Evolutionary conservation across 2,888 invertebrate genomes (phyloP), one percentile per base, ranked within the genome.

Genomic region (Amaurobius ferox): DNA sequence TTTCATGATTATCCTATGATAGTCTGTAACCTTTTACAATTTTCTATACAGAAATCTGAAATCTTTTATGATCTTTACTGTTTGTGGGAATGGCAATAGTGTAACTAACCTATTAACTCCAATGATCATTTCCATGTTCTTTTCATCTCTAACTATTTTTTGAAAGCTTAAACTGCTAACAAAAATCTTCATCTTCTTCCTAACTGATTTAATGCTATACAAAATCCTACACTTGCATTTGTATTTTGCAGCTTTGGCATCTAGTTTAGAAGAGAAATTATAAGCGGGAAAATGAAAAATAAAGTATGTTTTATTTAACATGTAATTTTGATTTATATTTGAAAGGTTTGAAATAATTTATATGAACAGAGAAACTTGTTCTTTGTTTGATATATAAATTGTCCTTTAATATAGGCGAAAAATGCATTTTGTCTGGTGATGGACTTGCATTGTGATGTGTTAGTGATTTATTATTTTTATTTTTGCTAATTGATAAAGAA

Each of bases 201-300:
- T 55, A 23, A 35, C 9, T n/a, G n/a, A 44, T 44, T 23, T 55
- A 23, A 23, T 55, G 23, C 55, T 23, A 55, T 55, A 23, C 6
- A 55, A 55, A 55, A 55, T 55, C 55, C 55, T 55, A 55, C 55
- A 55, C 55, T 55, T 55, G 55, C 55, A 55, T 55, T 55, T 55
- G 16, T 55, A 55, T 55, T 55, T 55, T 55, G 16, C 55, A 55
- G 55, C 55, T 55, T n/a, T 55, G 55, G 55, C 55, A 55, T 23
- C 55, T 55, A 55, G 55, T n/a, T n/a, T 55, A 55, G 55, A 55
- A 55, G 55, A 55, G 55, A 55, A 19, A 23, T 55, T 23, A 16
- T 55, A 55, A 23, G 7, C 16, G 19, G 23, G 55, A 55, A 55
- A 55, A 55, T 55, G 55, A 55, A 55, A 55, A 55, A 55, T 55